A percentile compares a stretch with the other conserved stretches of the same genome.
These are phyloP conservation scores for Stichopus chloronotus DNA, from an alignment of 35 echinoderm and acorn worm species.

Conservation along the genomic window DNA sequence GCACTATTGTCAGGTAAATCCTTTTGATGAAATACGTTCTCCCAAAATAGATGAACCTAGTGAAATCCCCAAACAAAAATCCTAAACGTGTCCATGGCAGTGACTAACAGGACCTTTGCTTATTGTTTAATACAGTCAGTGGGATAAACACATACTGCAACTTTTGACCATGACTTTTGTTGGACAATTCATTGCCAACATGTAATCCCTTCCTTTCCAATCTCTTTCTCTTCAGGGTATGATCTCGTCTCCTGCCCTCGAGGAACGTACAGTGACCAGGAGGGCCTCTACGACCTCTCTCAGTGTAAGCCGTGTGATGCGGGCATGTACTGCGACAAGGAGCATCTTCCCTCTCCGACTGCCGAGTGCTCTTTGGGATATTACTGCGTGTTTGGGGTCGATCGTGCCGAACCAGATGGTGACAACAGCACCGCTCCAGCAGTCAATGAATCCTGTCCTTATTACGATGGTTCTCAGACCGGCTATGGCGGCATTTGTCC, in stretches of 20 bases:
- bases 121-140: too few species aligned
- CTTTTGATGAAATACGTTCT: too few species aligned
- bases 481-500: conserved; percentile 91
- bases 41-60: too few species aligned
- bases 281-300: conserved; percentile 67
- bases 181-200: too few species aligned
- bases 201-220: not conserved
- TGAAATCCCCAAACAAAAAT: too few species aligned
- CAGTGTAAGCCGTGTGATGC: conserved; percentile 91
- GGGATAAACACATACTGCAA: too few species aligned
- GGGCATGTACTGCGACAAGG: conserved; percentile 86
- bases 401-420: conserved; percentile 84
- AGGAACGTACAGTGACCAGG: conserved; percentile 87
- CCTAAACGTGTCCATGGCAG: too few species aligned
- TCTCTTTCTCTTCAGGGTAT: conserved; percentile 53
- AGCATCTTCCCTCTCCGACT: conserved; percentile 67
- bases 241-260: conserved; percentile 85
- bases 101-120: too few species aligned
- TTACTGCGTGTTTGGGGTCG: conserved; percentile 91
- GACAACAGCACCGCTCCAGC: conserved; percentile 70
- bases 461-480: conserved; percentile 81
- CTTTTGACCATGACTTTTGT: too few species aligned
- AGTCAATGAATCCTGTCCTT: conserved; percentile 76
- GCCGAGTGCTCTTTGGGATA: conserved; percentile 68
- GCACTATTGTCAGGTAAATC: too few species aligned